Conservation (phyloP, 2,797 vertebrate genomes). For the Denticeps clupeoides region DNA sequence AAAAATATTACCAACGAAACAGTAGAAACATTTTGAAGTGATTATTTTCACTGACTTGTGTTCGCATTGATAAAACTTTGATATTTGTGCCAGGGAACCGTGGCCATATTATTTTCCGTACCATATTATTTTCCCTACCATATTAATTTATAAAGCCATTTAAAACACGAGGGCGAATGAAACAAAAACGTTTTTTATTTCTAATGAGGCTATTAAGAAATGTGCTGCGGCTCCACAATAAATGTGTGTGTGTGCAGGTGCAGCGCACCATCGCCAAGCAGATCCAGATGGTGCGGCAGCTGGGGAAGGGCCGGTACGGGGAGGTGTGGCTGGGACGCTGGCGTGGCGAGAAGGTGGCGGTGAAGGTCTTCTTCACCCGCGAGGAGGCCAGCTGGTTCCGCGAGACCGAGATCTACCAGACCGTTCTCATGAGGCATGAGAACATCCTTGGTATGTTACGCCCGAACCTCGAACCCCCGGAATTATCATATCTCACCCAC, state of each 20-base stretch:
- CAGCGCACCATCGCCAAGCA: conserved; percentile 95
- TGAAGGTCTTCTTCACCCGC: conserved; percentile 92
- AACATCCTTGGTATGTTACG: conserved; percentile 86
- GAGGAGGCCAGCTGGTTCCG: conserved; percentile 95
- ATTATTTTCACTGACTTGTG: too few species aligned
- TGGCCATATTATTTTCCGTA: too few species aligned
- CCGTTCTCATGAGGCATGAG: conserved; percentile 91
- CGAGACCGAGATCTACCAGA: conserved; percentile 96
- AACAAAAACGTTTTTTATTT: too few species aligned
- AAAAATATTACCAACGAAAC: too few species aligned
- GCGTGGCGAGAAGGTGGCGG: conserved; percentile 91
- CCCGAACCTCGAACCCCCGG: background rate
- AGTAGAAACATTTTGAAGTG: too few species aligned
- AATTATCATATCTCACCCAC: background rate
- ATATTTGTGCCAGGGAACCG: too few species aligned
- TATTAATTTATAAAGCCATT: too few species aligned
- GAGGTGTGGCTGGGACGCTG: conserved; percentile 96
- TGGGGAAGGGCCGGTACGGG: conserved; percentile 87
- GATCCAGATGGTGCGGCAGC: conserved; percentile 94
- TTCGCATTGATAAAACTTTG: too few species aligned
- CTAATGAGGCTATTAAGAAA: background rate
- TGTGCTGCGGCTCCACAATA: background rate
- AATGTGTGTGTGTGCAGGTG: conserved; percentile 53
- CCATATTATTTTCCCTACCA: too few species aligned
- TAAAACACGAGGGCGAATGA: too few species aligned